phyloP scores from a whole-genome alignment of 2,888 invertebrate species.

The Drosophila flavopinicola region DNA sequence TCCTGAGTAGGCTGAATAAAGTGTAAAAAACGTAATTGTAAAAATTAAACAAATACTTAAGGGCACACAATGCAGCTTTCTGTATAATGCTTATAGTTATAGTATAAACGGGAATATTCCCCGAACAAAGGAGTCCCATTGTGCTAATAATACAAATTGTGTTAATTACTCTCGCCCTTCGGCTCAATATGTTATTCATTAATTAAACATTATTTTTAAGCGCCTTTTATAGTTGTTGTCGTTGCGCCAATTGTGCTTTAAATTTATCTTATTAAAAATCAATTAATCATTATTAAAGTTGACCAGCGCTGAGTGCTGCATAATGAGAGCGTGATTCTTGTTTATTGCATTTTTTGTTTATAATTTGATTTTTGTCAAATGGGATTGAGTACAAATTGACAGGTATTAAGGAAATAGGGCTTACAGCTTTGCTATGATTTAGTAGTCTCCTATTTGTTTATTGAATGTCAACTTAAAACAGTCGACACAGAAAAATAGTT shows the following conservation, averaged over 20 bases:
- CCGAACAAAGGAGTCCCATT: slow-evolving; percentile 19
- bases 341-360: slow-evolving; percentile 2
- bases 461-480: too few species aligned
- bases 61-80: neutral
- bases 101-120: slow-evolving; percentile 9
- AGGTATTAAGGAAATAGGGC: neutral
- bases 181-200: slow-evolving; percentile 64
- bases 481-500: too few species aligned
- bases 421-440: too few species aligned
- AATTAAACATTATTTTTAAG: slow-evolving; percentile 58
- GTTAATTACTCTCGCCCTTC: slow-evolving; percentile 65
- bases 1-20: slow-evolving; percentile 46
- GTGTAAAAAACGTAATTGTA: slow-evolving; percentile 15
- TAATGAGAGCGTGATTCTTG: slow-evolving; percentile 15
- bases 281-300: slow-evolving; percentile 59
- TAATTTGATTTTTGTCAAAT: neutral
- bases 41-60: slow-evolving; percentile 42
- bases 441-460: too few species aligned
- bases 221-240: neutral
- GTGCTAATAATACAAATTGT: slow-evolving; percentile 56
- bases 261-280: slow-evolving; percentile 48
- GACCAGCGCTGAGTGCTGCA: slow-evolving; percentile 7
- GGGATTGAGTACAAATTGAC: neutral
- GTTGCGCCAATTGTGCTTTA: neutral
- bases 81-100: neutral